These are phyloP conservation scores for Anabacerthia variegaticeps DNA, from an alignment of 2,797 vertebrate species.

Conservation along the genomic window DNA sequence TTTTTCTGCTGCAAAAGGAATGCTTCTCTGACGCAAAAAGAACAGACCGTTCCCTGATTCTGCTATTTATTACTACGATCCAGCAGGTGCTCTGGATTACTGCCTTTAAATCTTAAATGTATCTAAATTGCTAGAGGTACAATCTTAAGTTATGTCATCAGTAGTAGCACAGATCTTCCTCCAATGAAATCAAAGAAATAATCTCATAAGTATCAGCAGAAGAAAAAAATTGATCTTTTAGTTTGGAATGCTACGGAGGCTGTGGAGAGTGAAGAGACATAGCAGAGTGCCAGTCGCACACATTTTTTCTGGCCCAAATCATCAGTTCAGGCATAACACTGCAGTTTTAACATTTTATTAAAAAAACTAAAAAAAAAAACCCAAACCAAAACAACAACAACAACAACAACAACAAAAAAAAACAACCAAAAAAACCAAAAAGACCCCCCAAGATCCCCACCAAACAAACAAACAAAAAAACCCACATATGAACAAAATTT, in stretches of 20 bases:
- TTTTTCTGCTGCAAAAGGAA: not conserved
- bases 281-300: not conserved
- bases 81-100: not conserved
- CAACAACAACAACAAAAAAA: too few species aligned
- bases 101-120: not conserved
- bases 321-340: not conserved
- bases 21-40: not conserved
- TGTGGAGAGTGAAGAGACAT: not conserved
- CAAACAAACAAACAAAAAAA: too few species aligned
- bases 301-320: not conserved
- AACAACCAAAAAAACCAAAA: too few species aligned
- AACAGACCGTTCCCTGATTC: not conserved
- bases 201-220: not conserved
- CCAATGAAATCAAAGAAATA: not conserved
- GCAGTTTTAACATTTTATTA: not conserved
- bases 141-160: not conserved
- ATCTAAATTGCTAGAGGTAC: not conserved
- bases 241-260: not conserved
- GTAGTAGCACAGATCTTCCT: not conserved
- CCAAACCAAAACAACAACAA: not conserved
- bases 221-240: not conserved
- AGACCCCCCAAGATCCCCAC: too few species aligned
- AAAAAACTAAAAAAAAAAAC: not conserved
- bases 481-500: not conserved
- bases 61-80: not conserved